Evolutionary conservation across 2,888 invertebrate species (phyloP), one percentile per base, ranked within the genome.

Genomic region (Caenorhabditis imperialis): DNA sequence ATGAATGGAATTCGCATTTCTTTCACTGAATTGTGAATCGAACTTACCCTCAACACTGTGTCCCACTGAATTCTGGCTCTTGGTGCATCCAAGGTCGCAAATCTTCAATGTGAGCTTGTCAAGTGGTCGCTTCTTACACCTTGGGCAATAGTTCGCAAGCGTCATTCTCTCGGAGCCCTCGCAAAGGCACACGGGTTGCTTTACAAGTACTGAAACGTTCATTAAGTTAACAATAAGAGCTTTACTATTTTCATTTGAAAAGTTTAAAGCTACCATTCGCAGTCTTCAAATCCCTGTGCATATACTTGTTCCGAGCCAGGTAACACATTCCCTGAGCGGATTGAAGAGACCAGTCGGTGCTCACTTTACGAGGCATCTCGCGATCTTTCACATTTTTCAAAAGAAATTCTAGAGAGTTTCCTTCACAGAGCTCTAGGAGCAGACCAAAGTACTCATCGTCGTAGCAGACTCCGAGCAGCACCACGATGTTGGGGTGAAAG

Each of bases 371-470:
- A 14, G 70, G 53, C 12, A 75, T 58, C 22, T 42, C 37, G 12
- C 53, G 30, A 14, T 44, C 27, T 14, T 42, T 37, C 57, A 42
- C 20, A 25, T 25, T 23, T 25, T 8, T 12, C n/a, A 10, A 45
- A 10, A 45, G 8, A 5, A 3, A 18, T 45, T 20, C 3, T 14
- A 45, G 14, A 20, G 45, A 45, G 4, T 16, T 16, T 86, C 94
- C 94, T 3, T 95, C 95, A 89, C 98, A 99, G 89, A 92, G 97
- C 89, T 99, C 99, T 96, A 99, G 96, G 60, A 99, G 92, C 79
- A 99, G 93, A 88, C 95, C 95, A 88, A 93, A 95, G 84, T 93
- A 93, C 0, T 95, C 95, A 10, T 93, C 92, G 87, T 93, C 93
- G 1, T 94, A 93, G 88, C 96, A 97, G 7, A 97, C 94, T 51